Percentiles rank a stretch among this genome's conserved stretches.
phyloP scores from a whole-genome alignment of 2,797 vertebrate genomes.

The Aphelocoma californica region DNA sequence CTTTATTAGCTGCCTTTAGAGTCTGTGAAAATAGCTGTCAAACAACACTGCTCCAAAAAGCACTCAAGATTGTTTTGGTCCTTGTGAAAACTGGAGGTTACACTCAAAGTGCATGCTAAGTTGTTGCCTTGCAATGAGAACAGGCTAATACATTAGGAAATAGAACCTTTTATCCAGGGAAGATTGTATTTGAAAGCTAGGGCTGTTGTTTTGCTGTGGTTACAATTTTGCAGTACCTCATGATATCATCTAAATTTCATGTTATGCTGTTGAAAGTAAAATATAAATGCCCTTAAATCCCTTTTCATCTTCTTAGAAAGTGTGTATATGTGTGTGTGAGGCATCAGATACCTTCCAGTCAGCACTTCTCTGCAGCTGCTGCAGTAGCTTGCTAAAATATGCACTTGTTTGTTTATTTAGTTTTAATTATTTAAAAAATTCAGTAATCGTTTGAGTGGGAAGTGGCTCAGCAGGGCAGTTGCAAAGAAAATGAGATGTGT shows the following conservation, averaged over 20 bases:
- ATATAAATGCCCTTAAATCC: not conserved
- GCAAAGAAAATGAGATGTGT: not conserved
- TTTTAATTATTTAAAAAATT: slow-evolving; percentile 22
- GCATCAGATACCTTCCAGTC: not conserved
- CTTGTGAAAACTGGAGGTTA: not conserved
- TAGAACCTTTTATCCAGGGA: not conserved
- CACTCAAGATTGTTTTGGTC: not conserved
- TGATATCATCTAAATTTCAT: not conserved
- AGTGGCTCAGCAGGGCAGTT: not conserved
- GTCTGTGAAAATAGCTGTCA: not conserved
- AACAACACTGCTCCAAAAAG: not conserved
- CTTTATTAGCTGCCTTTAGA: not conserved
- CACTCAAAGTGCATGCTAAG: not conserved
- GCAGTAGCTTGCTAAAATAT: not conserved
- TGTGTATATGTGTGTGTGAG: not conserved
- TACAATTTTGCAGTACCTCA: not conserved
- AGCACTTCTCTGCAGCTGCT: not conserved
- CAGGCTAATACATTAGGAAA: not conserved
- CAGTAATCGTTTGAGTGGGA: slow-evolving; percentile 12
- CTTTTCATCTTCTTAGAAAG: slow-evolving; percentile 4
- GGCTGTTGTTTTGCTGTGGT: not conserved
- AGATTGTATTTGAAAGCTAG: not conserved
- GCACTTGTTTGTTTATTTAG: slow-evolving; percentile 20
- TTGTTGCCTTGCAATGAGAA: not conserved
- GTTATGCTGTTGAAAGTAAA: not conserved